Evolutionary conservation across 2,797 vertebrate genomes (phyloP).

Genomic region (Oreochromis mossambicus): DNA sequence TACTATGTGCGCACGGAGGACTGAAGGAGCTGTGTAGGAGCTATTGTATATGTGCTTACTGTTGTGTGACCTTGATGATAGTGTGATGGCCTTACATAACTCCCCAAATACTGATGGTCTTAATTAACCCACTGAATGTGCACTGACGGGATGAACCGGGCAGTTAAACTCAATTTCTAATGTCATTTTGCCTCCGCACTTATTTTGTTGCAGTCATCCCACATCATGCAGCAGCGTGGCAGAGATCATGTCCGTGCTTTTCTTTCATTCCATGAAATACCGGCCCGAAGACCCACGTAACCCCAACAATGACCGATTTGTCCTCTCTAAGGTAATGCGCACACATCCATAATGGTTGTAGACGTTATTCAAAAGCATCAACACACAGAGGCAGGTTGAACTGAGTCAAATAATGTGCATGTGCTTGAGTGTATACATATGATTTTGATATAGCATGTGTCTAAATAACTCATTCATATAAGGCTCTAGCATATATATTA

Average conservation of each 20-base stretch:
- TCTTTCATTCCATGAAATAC: conserved; percentile 93
- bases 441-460: not conserved
- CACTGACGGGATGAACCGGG: not conserved
- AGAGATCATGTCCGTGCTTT: conserved; percentile 93
- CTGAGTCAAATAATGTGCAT: not conserved
- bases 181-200: not conserved
- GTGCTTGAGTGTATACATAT: not conserved
- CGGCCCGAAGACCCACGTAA: conserved; percentile 88
- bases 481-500: not conserved
- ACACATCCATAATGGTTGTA: not conserved
- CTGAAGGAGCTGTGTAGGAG: not conserved
- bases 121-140: conserved; percentile 15
- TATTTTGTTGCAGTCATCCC: conserved; percentile 82
- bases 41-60: not conserved
- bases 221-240: conserved; percentile 94
- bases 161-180: not conserved
- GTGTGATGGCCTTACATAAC: not conserved
- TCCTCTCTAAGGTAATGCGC: conserved; percentile 88
- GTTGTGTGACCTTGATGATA: not conserved
- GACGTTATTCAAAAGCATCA: not conserved
- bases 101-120: not conserved
- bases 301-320: conserved; percentile 89
- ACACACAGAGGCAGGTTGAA: not conserved
- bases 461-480: not conserved
- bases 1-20: not conserved